phyloP scores from a whole-genome alignment of 2,888 invertebrate genomes.

The Pseudanteris insignis region DNA sequence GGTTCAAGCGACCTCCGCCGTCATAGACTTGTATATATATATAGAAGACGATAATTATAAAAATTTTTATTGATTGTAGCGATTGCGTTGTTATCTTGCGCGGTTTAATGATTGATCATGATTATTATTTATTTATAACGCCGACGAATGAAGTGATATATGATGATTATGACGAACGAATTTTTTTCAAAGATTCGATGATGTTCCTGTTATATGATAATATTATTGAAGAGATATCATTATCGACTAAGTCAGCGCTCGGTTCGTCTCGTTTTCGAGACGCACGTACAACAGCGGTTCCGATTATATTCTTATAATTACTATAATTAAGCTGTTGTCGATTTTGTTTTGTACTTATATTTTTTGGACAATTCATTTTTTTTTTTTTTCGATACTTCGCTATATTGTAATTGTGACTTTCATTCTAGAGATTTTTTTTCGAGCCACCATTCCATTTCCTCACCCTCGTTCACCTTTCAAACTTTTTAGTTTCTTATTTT shows the following conservation, averaged over 20 bases:
- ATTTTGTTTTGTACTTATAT: conserved; percentile 60
- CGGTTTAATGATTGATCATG: conserved; percentile 51
- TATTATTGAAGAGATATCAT: conserved; percentile 57
- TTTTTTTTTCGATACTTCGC: conserved; percentile 47
- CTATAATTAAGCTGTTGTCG: conserved; percentile 58
- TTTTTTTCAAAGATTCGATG: conserved; percentile 65
- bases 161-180: conserved; percentile 49
- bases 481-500: too few species aligned
- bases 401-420: conserved; percentile 26
- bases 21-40: background rate
- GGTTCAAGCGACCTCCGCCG: background rate
- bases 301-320: conserved; percentile 14
- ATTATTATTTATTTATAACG: conserved; percentile 62
- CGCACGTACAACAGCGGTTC: conserved; percentile 42
- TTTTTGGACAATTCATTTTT: conserved; percentile 53
- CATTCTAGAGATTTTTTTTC: too few species aligned
- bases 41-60: background rate
- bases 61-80: conserved; percentile 44
- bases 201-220: conserved; percentile 66
- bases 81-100: conserved; percentile 57
- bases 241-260: conserved; percentile 61
- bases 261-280: conserved; percentile 46
- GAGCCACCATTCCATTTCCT: too few species aligned
- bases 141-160: conserved; percentile 50
- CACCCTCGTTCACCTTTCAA: too few species aligned